Conservation (phyloP, 1,140 invertebrate species). For the Holotrichia oblita region DNA sequence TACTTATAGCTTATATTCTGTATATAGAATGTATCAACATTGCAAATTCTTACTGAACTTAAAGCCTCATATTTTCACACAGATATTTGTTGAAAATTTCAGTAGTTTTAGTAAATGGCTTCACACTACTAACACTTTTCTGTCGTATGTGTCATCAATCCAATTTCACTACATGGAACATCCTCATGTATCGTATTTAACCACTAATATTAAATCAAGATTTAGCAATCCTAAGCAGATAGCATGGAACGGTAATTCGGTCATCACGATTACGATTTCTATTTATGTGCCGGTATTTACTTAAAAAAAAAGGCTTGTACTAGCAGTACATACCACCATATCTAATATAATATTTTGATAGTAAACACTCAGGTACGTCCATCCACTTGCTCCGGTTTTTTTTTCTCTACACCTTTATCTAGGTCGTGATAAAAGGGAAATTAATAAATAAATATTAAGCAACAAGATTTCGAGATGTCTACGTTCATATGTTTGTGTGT, state of each 20-base stretch:
- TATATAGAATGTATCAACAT: too few species aligned
- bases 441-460: conserved; percentile 35
- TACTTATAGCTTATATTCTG: too few species aligned
- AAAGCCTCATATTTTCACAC: too few species aligned
- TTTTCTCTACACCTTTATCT: conserved; percentile 1
- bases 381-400: conserved; percentile 30
- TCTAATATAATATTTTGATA: conserved; percentile 29
- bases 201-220: too few species aligned
- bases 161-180: too few species aligned
- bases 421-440: conserved; percentile 30
- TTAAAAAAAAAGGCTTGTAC: conserved; percentile 16
- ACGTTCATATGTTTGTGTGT: neutral
- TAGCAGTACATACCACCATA: neutral
- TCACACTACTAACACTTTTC: too few species aligned
- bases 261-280: neutral
- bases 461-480: conserved; percentile 21
- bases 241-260: neutral
- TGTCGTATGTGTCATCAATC: too few species aligned
- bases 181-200: too few species aligned
- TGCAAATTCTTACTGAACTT: too few species aligned
- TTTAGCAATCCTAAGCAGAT: neutral
- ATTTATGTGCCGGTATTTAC: conserved; percentile 16
- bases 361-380: conserved; percentile 25
- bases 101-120: too few species aligned
- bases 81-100: too few species aligned